These are phyloP conservation scores for Toxotes lorentzi DNA, from an alignment of 2,797 vertebrate genomes.

Conservation along the genomic window DNA sequence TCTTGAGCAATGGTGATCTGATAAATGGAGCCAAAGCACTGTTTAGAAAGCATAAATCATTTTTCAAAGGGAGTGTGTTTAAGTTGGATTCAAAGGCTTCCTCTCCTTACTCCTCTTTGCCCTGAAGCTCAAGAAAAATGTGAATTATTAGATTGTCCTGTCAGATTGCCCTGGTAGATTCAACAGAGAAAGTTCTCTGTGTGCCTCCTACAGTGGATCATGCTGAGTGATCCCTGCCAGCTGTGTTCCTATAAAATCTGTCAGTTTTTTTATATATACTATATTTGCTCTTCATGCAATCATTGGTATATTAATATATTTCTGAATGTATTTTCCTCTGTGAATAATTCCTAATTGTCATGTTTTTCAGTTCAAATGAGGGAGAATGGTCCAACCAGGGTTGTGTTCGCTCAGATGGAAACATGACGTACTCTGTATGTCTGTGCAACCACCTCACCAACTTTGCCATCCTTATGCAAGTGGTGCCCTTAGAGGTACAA, in stretches of 20 bases:
- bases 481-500: conserved; percentile 94
- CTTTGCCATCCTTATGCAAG: conserved; percentile 99
- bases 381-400: conserved; percentile 94
- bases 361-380: conserved; percentile 86
- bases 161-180: conserved; percentile 50
- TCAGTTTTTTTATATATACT: background rate
- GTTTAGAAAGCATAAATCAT: conserved; percentile 69
- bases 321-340: background rate
- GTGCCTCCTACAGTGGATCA: conserved; percentile 39
- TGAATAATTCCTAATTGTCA: conserved; percentile 22
- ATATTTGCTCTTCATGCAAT: conserved; percentile 2
- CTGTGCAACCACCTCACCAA: conserved; percentile 97
- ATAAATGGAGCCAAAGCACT: conserved; percentile 59
- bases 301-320: background rate
- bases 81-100: conserved; percentile 69
- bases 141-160: conserved; percentile 66
- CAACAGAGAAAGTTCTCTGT: conserved; percentile 38
- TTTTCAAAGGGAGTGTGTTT: conserved; percentile 72
- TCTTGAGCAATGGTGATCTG: conserved; percentile 25
- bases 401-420: conserved; percentile 88
- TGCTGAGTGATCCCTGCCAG: conserved; percentile 44
- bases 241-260: conserved; percentile 9
- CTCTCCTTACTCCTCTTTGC: conserved; percentile 58
- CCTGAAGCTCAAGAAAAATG: conserved; percentile 62
- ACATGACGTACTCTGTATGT: conserved; percentile 91